A percentile compares a stretch with the other conserved stretches of the same genome.
Evolutionary conservation across 2,888 invertebrate genomes (phyloP).

Genomic region (Macaria notata): DNA sequence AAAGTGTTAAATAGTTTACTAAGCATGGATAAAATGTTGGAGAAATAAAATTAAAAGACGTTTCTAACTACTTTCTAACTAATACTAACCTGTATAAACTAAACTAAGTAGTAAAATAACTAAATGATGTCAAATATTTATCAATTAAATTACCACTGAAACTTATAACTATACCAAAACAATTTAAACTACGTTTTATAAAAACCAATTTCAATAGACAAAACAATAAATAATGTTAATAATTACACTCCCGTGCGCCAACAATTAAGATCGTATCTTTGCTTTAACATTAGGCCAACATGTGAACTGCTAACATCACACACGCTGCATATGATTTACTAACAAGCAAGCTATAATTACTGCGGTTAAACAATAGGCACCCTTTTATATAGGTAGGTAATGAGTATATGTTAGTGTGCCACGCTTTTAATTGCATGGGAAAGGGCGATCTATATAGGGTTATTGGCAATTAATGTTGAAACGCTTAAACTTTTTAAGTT

Average conservation of each 20-base stretch:
- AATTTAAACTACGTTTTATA: no score
- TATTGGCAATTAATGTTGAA: no score
- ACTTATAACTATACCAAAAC: no score
- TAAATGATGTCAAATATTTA: no score
- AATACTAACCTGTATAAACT: no score
- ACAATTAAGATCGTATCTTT: conserved; percentile 52
- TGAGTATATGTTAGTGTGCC: conserved; percentile 7
- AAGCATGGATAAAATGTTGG: no score
- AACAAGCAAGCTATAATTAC: conserved; percentile 52
- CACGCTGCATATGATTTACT: conserved; percentile 47
- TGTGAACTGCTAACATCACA: conserved; percentile 44
- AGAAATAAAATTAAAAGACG: no score
- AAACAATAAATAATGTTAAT: conserved; percentile 17
- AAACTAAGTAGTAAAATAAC: no score
- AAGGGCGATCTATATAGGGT: conserved; percentile 5
- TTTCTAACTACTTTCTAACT: no score
- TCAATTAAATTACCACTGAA: no score
- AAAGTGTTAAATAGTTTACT: no score
- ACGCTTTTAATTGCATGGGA: conserved; percentile 23
- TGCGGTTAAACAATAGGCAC: conserved; percentile 42
- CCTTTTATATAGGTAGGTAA: conserved; percentile 34
- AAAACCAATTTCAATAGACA: conserved; percentile 9
- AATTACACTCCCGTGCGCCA: conserved; percentile 38
- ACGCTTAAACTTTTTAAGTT: no score
- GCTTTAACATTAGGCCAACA: conserved; percentile 48